A percentile compares a stretch with the other conserved stretches of the same genome.
Conservation (phyloP, 2,888 invertebrate genomes). For the Eledona agricola region DNA sequence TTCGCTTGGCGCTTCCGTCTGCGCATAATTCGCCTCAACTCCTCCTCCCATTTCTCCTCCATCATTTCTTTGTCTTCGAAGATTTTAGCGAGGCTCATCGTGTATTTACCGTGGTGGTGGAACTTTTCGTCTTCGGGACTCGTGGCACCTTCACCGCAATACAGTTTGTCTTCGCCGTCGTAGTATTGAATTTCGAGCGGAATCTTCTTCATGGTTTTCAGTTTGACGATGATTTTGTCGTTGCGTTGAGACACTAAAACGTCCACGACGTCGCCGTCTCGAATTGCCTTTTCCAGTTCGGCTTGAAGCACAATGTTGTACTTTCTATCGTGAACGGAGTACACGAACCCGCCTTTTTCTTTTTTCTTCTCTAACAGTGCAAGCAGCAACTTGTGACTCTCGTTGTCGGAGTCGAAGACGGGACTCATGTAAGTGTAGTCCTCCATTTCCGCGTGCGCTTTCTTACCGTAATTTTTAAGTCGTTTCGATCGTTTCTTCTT, state of each 20-base stretch:
- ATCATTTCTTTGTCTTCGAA: constrained; percentile 80
- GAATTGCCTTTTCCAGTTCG: constrained; percentile 77
- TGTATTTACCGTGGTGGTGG: constrained; percentile 66
- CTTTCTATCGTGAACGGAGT: constrained; percentile 77
- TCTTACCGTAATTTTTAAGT: constrained; percentile 68
- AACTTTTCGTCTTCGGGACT: constrained; percentile 66
- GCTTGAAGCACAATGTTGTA: constrained; percentile 80
- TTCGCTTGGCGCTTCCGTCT: constrained; percentile 57
- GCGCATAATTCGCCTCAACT: constrained; percentile 56
- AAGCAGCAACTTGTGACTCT: constrained; percentile 71
- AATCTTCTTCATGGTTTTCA: constrained; percentile 78
- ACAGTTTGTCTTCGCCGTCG: constrained; percentile 62
- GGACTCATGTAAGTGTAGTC: constrained; percentile 82
- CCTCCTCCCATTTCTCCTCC: constrained; percentile 71
- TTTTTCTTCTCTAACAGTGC: constrained; percentile 71
- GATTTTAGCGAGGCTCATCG: constrained; percentile 74
- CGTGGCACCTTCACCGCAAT: constrained; percentile 76
- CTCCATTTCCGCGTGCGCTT: constrained; percentile 71
- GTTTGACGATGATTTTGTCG: constrained; percentile 76
- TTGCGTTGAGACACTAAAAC: constrained; percentile 80
- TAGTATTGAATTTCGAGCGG: constrained; percentile 65
- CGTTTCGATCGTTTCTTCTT: constrained; percentile 58
- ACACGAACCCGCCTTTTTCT: constrained; percentile 73
- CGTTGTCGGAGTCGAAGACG: constrained; percentile 72
- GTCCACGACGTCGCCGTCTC: constrained; percentile 80